A percentile compares a stretch with the other conserved stretches of the same genome.
These are phyloP conservation scores for Panzeria rudis DNA, from an alignment of 2,888 invertebrate species.

Conservation along the genomic window DNA sequence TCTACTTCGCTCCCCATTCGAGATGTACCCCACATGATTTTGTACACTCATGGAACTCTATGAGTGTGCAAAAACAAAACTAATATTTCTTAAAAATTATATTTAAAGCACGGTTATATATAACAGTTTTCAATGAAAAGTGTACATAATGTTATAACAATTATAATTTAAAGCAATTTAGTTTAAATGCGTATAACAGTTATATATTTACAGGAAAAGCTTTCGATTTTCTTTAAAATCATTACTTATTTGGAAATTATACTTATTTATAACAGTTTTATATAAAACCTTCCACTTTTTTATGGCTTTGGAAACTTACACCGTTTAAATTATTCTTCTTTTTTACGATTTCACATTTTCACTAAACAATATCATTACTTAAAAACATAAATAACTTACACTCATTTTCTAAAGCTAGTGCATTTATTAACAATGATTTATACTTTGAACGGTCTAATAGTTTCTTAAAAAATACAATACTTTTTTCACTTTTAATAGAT, in stretches of 20 bases:
- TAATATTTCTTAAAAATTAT: no score
- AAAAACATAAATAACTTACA: conserved; percentile 24
- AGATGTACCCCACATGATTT: no score
- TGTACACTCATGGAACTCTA: no score
- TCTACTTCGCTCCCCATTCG: no score
- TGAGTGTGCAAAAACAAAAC: no score
- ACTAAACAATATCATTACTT: conserved; percentile 6
- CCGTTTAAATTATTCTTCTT: not conserved
- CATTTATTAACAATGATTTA: conserved; percentile 3
- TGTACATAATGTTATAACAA: no score
- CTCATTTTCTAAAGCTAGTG: not conserved
- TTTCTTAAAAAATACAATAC: conserved; percentile 6
- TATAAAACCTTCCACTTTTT: not conserved
- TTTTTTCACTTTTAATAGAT: conserved; percentile 48
- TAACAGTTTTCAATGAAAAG: no score
- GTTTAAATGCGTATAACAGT: not conserved
- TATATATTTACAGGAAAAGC: not conserved
- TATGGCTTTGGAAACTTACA: not conserved
- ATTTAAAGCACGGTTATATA: no score
- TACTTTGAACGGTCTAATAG: conserved; percentile 49
- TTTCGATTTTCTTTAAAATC: not conserved
- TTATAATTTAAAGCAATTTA: no score
- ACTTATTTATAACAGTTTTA: not conserved
- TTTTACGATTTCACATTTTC: conserved; percentile 5
- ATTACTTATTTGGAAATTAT: not conserved